A percentile compares a stretch with the other conserved stretches of the same genome.
Conservation (phyloP, 1,140 invertebrate species). For the Drosophila jambulina region DNA sequence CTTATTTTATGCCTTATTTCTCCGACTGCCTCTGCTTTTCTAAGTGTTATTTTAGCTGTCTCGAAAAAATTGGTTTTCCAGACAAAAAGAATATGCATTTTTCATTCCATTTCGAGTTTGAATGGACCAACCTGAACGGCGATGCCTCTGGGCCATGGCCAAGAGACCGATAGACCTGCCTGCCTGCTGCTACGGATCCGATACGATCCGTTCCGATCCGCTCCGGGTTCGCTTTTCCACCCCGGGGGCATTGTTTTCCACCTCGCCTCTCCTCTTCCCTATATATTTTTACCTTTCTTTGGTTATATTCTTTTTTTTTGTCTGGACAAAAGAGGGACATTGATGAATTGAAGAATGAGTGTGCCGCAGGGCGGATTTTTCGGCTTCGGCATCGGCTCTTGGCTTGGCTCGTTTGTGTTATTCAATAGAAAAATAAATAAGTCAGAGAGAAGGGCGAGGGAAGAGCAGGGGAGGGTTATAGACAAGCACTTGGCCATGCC, state of each 20-base stretch:
- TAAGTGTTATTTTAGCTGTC: background rate
- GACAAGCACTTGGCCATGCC: slow-evolving; percentile 60
- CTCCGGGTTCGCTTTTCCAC: slow-evolving; percentile 46
- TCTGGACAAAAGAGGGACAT: slow-evolving; percentile 53
- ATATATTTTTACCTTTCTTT: slow-evolving; percentile 23
- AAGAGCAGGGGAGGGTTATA: slow-evolving; percentile 17
- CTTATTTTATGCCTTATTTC: background rate
- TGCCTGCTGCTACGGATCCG: slow-evolving; percentile 24
- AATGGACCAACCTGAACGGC: slow-evolving; percentile 3
- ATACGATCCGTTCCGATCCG: slow-evolving; percentile 36
- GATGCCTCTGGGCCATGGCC: slow-evolving; percentile 39
- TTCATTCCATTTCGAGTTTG: slow-evolving; percentile 18
- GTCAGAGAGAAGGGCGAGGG: slow-evolving; percentile 36
- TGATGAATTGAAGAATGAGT: slow-evolving; percentile 84
- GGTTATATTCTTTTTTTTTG: slow-evolving; percentile 15
- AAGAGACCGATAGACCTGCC: slow-evolving; percentile 33
- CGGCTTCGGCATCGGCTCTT: slow-evolving; percentile 20
- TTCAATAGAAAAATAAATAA: slow-evolving; percentile 82
- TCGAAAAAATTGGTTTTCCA: background rate
- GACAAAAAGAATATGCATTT: slow-evolving; percentile 15
- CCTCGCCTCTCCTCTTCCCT: slow-evolving; percentile 18
- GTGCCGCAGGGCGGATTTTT: slow-evolving; percentile 67
- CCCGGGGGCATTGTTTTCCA: slow-evolving; percentile 67
- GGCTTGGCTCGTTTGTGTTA: slow-evolving; percentile 56
- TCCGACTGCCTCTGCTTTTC: background rate